These are phyloP conservation scores for Periophthalmus magnuspinnatus DNA, from an alignment of 2,797 vertebrate species.

Conservation along the genomic window DNA sequence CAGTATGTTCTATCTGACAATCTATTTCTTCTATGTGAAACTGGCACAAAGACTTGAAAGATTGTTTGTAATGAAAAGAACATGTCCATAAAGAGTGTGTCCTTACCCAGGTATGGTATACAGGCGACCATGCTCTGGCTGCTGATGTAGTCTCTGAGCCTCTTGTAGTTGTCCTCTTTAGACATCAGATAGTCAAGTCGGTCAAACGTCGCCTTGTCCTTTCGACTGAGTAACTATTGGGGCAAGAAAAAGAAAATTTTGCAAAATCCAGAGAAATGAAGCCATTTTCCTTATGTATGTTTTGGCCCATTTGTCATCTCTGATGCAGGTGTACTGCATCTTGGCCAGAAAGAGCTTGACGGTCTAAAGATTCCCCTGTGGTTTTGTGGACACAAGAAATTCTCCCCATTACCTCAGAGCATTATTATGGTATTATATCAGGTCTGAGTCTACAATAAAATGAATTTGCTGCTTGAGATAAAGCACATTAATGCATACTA, in stretches of 20 bases:
- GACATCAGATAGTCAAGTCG: constrained; percentile 97
- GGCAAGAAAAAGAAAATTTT: background rate
- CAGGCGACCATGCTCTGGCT: constrained; percentile 99
- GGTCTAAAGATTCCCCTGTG: constrained; percentile 28
- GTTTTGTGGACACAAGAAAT: constrained; percentile 31
- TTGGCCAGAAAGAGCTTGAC: constrained; percentile 16
- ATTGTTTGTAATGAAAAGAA: background rate
- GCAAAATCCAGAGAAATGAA: background rate
- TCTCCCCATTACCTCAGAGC: constrained; percentile 53
- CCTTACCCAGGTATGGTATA: constrained; percentile 95
- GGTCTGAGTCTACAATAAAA: constrained; percentile 26
- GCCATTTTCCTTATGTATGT: background rate
- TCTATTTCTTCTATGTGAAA: background rate
- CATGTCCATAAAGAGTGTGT: constrained; percentile 3
- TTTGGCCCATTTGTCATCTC: constrained; percentile 2
- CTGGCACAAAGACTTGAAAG: background rate
- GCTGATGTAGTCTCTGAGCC: constrained; percentile 94
- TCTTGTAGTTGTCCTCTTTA: constrained; percentile 99
- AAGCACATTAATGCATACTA: background rate
- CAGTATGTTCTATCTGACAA: background rate
- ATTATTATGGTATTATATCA: constrained; percentile 49
- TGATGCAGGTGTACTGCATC: constrained; percentile 27
- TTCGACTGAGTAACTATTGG: constrained; percentile 90
- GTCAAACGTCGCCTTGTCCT: constrained; percentile 97
- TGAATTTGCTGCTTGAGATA: constrained; percentile 4